A percentile compares a stretch with the other conserved stretches of the same genome.
phyloP scores from a whole-genome alignment of 1,140 invertebrate genomes.

The Magallana ariakensis region DNA sequence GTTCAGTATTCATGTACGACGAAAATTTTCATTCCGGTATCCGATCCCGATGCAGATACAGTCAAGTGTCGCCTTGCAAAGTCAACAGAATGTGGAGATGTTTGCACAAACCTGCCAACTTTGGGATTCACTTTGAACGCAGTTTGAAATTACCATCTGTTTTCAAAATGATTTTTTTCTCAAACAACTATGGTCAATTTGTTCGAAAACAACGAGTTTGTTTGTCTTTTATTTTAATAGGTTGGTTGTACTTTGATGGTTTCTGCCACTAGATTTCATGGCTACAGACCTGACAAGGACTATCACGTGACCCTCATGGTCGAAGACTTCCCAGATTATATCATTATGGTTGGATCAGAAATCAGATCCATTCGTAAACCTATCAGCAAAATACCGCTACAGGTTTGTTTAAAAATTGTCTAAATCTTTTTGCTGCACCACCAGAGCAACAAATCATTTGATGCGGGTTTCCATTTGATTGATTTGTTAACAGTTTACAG shows the following conservation, averaged over 20 bases:
- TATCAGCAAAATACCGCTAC: constrained; percentile 54
- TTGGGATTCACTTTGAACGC: not conserved
- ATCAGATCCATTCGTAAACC: constrained; percentile 24
- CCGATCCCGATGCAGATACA: constrained; percentile 53
- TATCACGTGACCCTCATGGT: constrained; percentile 54
- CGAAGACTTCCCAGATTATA: constrained; percentile 56
- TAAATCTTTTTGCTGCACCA: too few species aligned
- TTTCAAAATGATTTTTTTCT: not conserved
- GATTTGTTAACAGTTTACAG: not conserved
- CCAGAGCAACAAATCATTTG: too few species aligned
- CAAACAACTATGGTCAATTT: not conserved
- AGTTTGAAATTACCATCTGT: not conserved
- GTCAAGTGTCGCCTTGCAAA: constrained; percentile 43
- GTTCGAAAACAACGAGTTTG: too few species aligned
- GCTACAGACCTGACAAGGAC: not conserved
- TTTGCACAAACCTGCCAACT: constrained; percentile 43
- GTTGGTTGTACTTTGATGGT: constrained; percentile 26
- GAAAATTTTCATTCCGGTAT: constrained; percentile 40
- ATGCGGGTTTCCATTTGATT: not conserved
- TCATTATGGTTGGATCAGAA: constrained; percentile 49
- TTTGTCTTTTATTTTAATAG: not conserved
- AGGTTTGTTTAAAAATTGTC: constrained; percentile 7
- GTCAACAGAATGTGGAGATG: constrained; percentile 44
- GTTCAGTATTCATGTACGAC: constrained; percentile 47
- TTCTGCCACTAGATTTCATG: constrained; percentile 19